phyloP scores from a whole-genome alignment of 92 coral and sea anemone species.

The Porites rus region DNA sequence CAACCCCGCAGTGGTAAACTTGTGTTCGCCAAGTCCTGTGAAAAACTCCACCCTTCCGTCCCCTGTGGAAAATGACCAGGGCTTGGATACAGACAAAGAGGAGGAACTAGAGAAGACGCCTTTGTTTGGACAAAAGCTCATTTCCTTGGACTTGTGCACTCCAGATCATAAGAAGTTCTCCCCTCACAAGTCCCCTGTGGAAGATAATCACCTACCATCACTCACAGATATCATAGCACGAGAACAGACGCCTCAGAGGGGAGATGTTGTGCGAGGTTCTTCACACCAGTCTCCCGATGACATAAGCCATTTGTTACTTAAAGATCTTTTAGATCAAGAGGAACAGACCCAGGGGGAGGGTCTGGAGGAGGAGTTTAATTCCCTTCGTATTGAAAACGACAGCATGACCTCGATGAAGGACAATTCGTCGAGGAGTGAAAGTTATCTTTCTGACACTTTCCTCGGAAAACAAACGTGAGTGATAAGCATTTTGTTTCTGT shows the following conservation, averaged over 20 bases:
- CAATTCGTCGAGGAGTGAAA: background rate
- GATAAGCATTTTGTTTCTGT: background rate
- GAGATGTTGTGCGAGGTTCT: background rate
- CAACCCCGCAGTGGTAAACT: constrained; percentile 2
- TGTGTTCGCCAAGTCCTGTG: constrained; percentile 7
- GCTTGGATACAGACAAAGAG: background rate
- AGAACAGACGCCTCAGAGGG: background rate
- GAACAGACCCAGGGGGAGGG: background rate
- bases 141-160: constrained; percentile 5
- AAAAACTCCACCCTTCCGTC: background rate
- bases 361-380: constrained; percentile 1
- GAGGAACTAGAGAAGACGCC: background rate
- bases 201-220: background rate
- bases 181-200: background rate
- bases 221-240: background rate
- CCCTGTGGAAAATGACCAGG: background rate
- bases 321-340: background rate
- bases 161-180: background rate
- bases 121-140: background rate
- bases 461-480: background rate
- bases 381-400: background rate
- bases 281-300: background rate
- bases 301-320: background rate
- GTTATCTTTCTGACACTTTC: background rate
- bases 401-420: background rate